Base-by-base conservation (phyloP, 1,140 invertebrate genomes). In the Adoxophyes honmai region DNA sequence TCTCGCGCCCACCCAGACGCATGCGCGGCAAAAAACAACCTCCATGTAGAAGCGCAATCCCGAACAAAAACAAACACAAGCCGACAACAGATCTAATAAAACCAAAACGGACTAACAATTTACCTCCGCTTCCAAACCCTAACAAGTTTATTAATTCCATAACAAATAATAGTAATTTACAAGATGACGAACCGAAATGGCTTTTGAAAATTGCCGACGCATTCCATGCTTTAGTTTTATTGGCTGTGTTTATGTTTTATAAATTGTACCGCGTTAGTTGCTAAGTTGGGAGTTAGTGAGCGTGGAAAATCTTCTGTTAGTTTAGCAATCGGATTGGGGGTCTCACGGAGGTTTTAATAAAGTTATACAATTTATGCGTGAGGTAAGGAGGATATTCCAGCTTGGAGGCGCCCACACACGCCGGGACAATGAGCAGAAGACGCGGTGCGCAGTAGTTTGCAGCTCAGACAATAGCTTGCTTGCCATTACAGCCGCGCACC, bases 71-170 rank as follows among this genome's bases (percentile, higher is more conserved):
- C 82, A 86, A 85, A 88, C 75, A 86, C 67, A 79, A 66, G 70
- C 77, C 78, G 75, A 66, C 75, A 80, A 72, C 81, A 80, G 75
- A 85, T 78, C 81, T 81, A 88, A 84, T 80, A 86, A 85, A 85
- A 86, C 77, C 72, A 88, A 82, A 80, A 83, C 70, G 37, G 57
- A 48, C 65, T 60, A 64, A 70, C 75, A 81, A 85, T 81, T 86
- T 82, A 85, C 78, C 75, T 82, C 69, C 74, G 73, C 73, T 80
- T 69, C 80, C 68, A 81, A 84, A 84, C 75, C 78, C 77, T 86
- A 88, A 88, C 82, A 86, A 86, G 83, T 86, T 84, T 86, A 88
- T 86, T 86, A 86, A 85, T 86, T 80, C 74, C 70, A 76, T 84
- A 86, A 79, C 76, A 81, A 86, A 88, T 86, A 84, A 85, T 86